A percentile compares a stretch with the other conserved stretches of the same genome.
Evolutionary conservation across 2,113 vertebrate genomes (phyloP).

Genomic region (Ammodytes marinus): DNA sequence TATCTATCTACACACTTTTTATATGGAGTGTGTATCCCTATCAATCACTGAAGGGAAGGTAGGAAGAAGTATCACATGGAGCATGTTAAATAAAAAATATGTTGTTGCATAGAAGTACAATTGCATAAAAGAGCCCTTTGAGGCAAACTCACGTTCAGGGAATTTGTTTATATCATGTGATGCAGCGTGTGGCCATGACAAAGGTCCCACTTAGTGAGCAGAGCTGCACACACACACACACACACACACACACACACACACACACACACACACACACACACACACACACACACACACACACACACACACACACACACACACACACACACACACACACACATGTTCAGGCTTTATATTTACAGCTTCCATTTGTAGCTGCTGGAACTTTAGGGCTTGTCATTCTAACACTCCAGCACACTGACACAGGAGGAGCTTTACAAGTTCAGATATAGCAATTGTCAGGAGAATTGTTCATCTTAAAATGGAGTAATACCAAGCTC

Average conservation of each 20-base stretch:
- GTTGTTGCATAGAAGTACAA: background rate
- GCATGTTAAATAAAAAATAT: no score
- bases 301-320: slow-evolving; percentile 28
- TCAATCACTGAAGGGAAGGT: background rate
- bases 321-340: slow-evolving; percentile 15
- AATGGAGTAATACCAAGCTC: background rate
- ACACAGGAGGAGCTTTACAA: background rate
- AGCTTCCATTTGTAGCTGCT: slow-evolving; percentile 28
- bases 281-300: slow-evolving; percentile 7
- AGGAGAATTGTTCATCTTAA: slow-evolving; percentile 9
- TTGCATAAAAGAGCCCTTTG: background rate
- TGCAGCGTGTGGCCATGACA: background rate
- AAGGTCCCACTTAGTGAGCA: slow-evolving; percentile 16
- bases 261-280: slow-evolving; percentile 10
- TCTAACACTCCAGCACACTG: no score
- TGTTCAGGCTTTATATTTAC: slow-evolving; percentile 37
- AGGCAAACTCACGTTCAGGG: background rate
- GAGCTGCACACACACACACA: slow-evolving; percentile 12
- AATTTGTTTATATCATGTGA: background rate
- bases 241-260: slow-evolving; percentile 28
- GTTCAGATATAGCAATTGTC: background rate
- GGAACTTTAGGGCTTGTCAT: slow-evolving; percentile 18
- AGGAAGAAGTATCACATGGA: background rate
- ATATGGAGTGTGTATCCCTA: background rate
- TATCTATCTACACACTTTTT: no score